phyloP scores from a whole-genome alignment of 92 coral and sea anemone species.

The Blastomussa wellsi region DNA sequence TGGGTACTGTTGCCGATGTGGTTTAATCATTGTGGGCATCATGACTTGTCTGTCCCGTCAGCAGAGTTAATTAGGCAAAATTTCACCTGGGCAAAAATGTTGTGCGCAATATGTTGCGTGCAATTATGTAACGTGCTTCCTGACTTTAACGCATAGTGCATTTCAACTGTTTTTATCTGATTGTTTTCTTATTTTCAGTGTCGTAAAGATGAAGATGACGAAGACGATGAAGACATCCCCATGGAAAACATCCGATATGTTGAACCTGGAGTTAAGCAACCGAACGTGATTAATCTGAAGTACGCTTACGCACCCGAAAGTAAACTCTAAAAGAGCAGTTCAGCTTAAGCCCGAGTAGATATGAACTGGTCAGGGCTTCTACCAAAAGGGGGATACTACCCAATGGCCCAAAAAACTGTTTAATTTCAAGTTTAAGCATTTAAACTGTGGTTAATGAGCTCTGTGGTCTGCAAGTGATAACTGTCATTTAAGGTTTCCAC shows the following conservation, averaged over 20 bases:
- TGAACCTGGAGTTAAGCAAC: constrained; percentile 21
- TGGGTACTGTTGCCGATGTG: too few species aligned
- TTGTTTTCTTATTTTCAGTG: not conserved
- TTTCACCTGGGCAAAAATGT: too few species aligned
- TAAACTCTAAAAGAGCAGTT: constrained; percentile 21
- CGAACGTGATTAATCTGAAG: constrained; percentile 32
- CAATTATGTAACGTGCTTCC: not conserved
- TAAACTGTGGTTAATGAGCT: too few species aligned
- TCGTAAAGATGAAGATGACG: constrained; percentile 13
- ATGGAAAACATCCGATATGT: constrained; percentile 45
- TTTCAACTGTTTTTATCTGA: not conserved
- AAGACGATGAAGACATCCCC: constrained; percentile 20
- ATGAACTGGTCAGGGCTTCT: not conserved
- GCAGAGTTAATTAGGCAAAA: too few species aligned
- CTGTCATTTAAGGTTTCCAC: too few species aligned
- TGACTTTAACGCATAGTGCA: too few species aligned
- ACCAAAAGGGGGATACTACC: not conserved
- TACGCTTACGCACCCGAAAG: constrained; percentile 44
- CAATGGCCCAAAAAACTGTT: not conserved
- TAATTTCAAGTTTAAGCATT: too few species aligned
- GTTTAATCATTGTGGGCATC: too few species aligned
- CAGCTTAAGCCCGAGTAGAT: not conserved
- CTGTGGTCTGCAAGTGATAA: too few species aligned
- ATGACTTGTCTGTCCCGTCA: too few species aligned
- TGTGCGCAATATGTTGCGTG: not conserved